Base-by-base conservation (phyloP, 2,113 vertebrate species). In the Catharus minimus region DNA sequence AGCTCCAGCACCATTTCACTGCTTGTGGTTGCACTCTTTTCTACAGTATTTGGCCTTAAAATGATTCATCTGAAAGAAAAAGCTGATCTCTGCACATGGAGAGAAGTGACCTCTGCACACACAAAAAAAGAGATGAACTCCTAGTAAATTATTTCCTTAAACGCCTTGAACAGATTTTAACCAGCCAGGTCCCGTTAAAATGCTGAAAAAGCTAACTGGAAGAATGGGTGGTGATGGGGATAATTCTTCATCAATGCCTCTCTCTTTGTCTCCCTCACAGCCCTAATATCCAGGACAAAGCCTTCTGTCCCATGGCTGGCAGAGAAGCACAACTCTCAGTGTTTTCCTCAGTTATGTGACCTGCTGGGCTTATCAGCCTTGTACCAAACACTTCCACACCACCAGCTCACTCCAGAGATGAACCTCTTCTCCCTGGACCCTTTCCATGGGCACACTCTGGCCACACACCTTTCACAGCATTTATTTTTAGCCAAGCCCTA, bases 301-400 rank as follows among this genome's bases (percentile, higher is more conserved):
- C 24, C 8, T 5, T 36, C 28, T 33, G 62, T 58, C 32, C 32
- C 62, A 1, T 0, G 11, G 39, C 56, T 24, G 46, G 8, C 0
- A 0, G 33, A 50, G 26, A 41, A 39, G 26, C 52, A 53, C n/a
- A 33, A 3, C 0, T 4, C 12, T 33, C 8, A 1, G n/a, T 19
- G 0, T 22, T 22, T 12, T 13, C 16, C 64, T 39, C 55, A 24
- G 10, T 7, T 16, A 23, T 0, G 23, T 15, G 52, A 20, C 7
- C 27, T 19, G 39, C 39, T 77, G 49, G 28, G 65, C 43, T 64
- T 22, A 56, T 47, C 60, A 47, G 52, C 14, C 39, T 46, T 1
- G 5, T 17, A 73, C 67, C 39, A 13, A 32, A 46, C 50, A n/a
- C 11, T 30, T 47, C 69, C 49, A 32, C 28, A 11, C 2, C 16